Evolutionary conservation across 2,888 invertebrate species (phyloP).

Genomic region (Agriopis aurantiaria): DNA sequence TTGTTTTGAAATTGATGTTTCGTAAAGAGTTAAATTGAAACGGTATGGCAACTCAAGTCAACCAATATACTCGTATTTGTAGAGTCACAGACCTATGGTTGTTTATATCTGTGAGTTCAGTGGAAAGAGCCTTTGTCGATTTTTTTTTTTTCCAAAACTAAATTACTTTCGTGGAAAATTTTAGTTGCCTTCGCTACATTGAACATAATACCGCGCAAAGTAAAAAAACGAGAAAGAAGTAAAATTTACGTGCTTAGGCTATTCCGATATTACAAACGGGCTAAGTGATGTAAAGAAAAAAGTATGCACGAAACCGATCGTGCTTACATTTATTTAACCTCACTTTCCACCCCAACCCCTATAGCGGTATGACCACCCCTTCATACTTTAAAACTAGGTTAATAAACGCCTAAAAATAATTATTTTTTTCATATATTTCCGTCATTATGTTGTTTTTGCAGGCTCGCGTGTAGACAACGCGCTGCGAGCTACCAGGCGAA

Average conservation of each 20-base stretch:
- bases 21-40: not conserved
- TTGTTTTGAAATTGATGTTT: not conserved
- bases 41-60: too few relatives aligned
- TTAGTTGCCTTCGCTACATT: too few relatives aligned
- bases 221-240: too few relatives aligned
- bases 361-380: conserved; percentile 6
- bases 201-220: too few relatives aligned
- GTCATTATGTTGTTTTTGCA: conserved; percentile 67
- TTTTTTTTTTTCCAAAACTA: too few relatives aligned
- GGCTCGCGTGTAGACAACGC: conserved; percentile 79
- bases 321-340: conserved; percentile 13
- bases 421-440: conserved; percentile 49
- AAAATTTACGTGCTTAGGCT: not conserved
- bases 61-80: too few relatives aligned
- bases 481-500: conserved; percentile 75
- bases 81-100: too few relatives aligned
- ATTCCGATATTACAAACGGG: not conserved
- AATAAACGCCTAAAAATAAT: conserved; percentile 52
- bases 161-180: too few relatives aligned
- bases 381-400: conserved; percentile 31
- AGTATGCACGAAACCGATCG: conserved; percentile 13
- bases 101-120: too few relatives aligned
- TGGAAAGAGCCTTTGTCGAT: too few relatives aligned
- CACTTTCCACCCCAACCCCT: conserved; percentile 1
- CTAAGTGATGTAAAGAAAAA: too few relatives aligned